Conservation (phyloP, 1,140 invertebrate genomes). For the Drosophila gunungcola region DNA sequence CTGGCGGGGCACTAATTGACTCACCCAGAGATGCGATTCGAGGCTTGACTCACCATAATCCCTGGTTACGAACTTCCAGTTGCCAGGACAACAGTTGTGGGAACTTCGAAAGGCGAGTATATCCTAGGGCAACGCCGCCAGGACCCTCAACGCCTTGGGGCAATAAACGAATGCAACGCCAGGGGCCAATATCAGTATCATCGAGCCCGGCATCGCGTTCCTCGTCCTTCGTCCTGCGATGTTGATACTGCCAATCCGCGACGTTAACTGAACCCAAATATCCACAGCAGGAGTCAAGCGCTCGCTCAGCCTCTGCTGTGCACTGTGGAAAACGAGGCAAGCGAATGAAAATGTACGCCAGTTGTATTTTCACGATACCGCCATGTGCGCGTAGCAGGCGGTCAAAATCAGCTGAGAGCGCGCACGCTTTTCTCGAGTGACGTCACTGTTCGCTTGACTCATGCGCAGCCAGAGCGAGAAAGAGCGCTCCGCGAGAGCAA, state of each 20-base stretch:
- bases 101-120: background rate
- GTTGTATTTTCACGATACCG: constrained; percentile 46
- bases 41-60: constrained; percentile 5
- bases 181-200: constrained; percentile 24
- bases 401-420: constrained; percentile 67
- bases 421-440: constrained; percentile 61
- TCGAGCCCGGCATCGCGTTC: constrained; percentile 54
- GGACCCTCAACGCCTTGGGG: constrained; percentile 16
- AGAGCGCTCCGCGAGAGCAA: constrained; percentile 14
- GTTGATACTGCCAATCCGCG: constrained; percentile 60
- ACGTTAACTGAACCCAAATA: constrained; percentile 54
- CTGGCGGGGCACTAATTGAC: constrained; percentile 14
- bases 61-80: constrained; percentile 14
- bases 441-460: constrained; percentile 61
- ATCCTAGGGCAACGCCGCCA: constrained; percentile 28
- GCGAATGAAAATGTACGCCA: constrained; percentile 64
- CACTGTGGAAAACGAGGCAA: constrained; percentile 57
- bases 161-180: constrained; percentile 40
- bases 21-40: constrained; percentile 27
- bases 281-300: constrained; percentile 5
- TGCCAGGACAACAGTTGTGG: constrained; percentile 53
- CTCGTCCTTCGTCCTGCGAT: constrained; percentile 28
- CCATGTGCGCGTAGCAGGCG: constrained; percentile 57
- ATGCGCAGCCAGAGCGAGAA: constrained; percentile 53
- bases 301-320: constrained; percentile 31